These are phyloP conservation scores for Pemphredon lugubris DNA, from an alignment of 2,888 invertebrate species.

Conservation along the genomic window DNA sequence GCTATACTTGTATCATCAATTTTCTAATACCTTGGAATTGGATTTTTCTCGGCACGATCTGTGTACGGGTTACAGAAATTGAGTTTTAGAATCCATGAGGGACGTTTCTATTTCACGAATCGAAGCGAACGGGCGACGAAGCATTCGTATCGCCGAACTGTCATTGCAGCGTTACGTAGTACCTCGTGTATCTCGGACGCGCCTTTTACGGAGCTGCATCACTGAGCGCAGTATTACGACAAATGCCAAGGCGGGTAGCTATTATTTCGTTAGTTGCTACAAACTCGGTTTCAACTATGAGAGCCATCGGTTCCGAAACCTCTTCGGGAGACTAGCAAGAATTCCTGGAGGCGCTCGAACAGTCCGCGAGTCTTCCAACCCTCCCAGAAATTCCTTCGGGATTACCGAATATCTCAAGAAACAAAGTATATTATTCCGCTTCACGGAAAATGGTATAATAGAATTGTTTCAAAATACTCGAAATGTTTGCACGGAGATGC, in stretches of 20 bases:
- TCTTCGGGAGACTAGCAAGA: conserved; percentile 1
- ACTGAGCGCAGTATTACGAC: too few species aligned
- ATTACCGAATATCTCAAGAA: conserved; percentile 34
- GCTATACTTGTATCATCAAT: too few species aligned
- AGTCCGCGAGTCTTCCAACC: conserved; percentile 3
- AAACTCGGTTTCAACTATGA: conserved; percentile 2
- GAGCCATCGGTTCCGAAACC: conserved; percentile 2
- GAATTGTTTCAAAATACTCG: conserved; percentile 7
- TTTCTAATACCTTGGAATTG: too few species aligned
- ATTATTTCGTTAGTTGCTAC: neutral
- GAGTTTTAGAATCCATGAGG: too few species aligned
- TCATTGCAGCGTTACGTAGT: too few species aligned
- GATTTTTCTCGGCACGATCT: too few species aligned
- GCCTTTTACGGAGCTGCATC: too few species aligned
- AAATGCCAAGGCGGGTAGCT: neutral
- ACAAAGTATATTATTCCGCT: conserved; percentile 24
- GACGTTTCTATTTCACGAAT: too few species aligned
- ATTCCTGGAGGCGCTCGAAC: conserved; percentile 27
- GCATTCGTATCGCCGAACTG: too few species aligned
- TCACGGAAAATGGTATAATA: neutral
- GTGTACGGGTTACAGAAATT: too few species aligned
- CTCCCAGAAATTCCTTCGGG: conserved; percentile 29
- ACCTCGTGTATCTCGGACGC: neutral
- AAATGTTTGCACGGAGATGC: conserved; percentile 13
- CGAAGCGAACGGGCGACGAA: too few species aligned